Conservation (phyloP, 2,888 invertebrate genomes). For the Lithophane semibrunnea region DNA sequence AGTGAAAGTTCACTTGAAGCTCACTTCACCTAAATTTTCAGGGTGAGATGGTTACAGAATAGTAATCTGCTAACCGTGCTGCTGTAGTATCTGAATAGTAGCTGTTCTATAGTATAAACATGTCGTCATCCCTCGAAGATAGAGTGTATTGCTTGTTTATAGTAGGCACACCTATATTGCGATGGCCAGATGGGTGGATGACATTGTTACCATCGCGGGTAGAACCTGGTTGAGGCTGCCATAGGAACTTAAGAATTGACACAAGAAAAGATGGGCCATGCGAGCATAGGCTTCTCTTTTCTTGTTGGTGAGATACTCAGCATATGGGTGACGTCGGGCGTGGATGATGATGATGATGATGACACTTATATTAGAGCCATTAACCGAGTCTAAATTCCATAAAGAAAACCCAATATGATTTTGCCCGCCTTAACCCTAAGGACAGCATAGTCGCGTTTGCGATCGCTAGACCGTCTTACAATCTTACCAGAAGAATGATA, state of each 20-base stretch:
- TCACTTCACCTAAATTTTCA: too few species aligned
- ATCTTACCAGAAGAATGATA: not conserved
- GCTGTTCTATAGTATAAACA: not conserved
- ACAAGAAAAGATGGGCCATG: not conserved
- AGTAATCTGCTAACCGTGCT: too few species aligned
- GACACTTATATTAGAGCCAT: not conserved
- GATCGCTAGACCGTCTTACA: too few species aligned
- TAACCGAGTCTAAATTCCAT: not conserved
- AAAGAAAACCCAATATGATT: not conserved
- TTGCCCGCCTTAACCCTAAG: too few species aligned
- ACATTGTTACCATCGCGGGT: not conserved
- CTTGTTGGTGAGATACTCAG: not conserved
- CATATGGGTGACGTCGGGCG: not conserved
- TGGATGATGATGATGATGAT: not conserved
- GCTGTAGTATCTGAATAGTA: too few species aligned
- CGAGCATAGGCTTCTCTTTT: too few species aligned
- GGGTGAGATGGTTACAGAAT: too few species aligned
- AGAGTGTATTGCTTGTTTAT: not conserved
- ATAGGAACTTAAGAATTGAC: not conserved
- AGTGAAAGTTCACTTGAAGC: too few species aligned
- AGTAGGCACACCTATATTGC: not conserved
- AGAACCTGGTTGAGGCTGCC: not conserved
- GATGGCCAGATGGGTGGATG: not conserved
- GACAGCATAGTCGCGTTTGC: not conserved
- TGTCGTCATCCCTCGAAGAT: not conserved